Conservation (phyloP, 2,113 vertebrate genomes). For the Triplophysa dalaica region DNA sequence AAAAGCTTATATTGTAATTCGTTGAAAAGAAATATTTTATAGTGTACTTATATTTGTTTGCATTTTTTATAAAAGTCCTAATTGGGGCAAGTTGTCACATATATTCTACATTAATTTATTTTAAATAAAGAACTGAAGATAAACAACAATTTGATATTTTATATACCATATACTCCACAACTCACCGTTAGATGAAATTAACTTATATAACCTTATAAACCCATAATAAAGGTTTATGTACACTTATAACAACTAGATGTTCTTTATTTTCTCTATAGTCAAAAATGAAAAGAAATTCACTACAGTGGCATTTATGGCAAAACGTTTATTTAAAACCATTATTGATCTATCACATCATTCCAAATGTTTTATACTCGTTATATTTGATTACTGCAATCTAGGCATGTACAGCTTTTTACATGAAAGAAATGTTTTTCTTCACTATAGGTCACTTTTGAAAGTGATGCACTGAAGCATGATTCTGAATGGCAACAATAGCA, state of each 20-base stretch:
- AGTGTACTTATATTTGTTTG: no score
- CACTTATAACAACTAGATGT: not conserved
- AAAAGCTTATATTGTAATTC: no score
- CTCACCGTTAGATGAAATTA: no score
- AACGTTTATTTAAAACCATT: slow-evolving; percentile 61
- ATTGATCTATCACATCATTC: slow-evolving; percentile 24
- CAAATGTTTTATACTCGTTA: slow-evolving; percentile 19
- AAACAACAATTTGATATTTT: no score
- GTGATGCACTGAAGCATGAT: not conserved
- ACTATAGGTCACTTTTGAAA: not conserved
- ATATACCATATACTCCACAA: no score
- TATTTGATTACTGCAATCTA: not conserved
- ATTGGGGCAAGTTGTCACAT: no score
- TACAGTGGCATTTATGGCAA: slow-evolving; percentile 44
- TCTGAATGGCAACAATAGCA: not conserved
- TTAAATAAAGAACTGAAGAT: no score
- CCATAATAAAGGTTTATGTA: no score
- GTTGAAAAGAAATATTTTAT: no score
- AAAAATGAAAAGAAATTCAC: not conserved
- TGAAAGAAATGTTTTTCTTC: not conserved
- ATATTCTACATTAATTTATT: no score
- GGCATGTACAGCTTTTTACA: slow-evolving; percentile 40
- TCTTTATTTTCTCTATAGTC: not conserved
- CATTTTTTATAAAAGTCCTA: no score
- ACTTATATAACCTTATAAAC: no score